Percentiles rank a stretch among this genome's conserved stretches.
phyloP scores from a whole-genome alignment of 2,797 vertebrate species.

The Halcyon chelicuti region DNA sequence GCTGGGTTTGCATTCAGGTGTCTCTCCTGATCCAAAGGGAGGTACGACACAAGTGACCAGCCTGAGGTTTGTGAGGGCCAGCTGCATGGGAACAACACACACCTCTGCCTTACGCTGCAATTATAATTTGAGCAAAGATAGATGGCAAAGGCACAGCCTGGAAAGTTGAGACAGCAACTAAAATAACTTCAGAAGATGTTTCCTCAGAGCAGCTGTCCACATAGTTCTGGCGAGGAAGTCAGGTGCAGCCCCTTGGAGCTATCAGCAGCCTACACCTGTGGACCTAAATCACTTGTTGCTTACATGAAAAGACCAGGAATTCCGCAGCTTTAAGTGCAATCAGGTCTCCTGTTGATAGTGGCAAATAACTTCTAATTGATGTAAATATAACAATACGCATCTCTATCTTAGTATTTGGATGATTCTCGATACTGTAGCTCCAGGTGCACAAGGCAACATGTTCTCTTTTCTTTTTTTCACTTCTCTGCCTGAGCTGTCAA shows the following conservation, averaged over 20 bases:
- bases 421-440: background rate
- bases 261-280: background rate
- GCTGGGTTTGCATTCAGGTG: background rate
- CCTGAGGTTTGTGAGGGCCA: background rate
- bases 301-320: background rate
- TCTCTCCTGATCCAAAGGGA: background rate
- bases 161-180: constrained; percentile 41
- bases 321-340: background rate
- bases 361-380: background rate
- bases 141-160: background rate
- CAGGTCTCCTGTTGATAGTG: background rate
- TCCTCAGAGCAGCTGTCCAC: constrained; percentile 46
- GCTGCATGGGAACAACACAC: accelerated
- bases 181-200: constrained; percentile 33
- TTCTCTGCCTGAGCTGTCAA: accelerated
- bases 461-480: background rate
- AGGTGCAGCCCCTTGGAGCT: background rate
- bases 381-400: background rate
- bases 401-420: background rate
- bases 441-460: background rate
- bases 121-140: background rate
- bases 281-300: constrained; percentile 5
- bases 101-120: background rate
- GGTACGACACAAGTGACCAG: background rate
- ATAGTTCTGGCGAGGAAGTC: constrained; percentile 20